A percentile compares a stretch with the other conserved stretches of the same genome.
Evolutionary conservation across 2,113 vertebrate genomes (phyloP).

Genomic region (Larimichthys polyactis): DNA sequence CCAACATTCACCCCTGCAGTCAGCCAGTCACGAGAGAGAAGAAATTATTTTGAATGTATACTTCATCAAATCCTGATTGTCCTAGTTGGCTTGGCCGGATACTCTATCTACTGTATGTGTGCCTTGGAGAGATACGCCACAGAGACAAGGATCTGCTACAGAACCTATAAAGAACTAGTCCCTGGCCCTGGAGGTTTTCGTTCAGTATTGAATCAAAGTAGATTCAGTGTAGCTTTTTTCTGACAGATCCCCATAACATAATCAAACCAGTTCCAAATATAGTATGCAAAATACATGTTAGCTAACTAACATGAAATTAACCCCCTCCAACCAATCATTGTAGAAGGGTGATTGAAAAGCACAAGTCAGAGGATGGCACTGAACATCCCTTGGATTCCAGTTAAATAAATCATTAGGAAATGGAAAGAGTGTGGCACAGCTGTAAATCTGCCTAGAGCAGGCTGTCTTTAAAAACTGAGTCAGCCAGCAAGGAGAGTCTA

Average conservation of each 20-base stretch:
- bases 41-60: constrained; percentile 29
- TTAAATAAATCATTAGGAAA: background rate
- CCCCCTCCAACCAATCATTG: background rate
- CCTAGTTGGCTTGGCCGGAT: constrained; percentile 8
- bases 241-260: background rate
- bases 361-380: background rate
- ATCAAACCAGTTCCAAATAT: background rate
- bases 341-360: background rate
- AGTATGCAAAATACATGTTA: background rate
- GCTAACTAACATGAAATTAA: no score
- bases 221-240: background rate
- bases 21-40: constrained; percentile 32
- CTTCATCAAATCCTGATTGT: constrained; percentile 43
- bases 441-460: background rate
- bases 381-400: background rate
- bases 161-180: background rate
- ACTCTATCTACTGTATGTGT: background rate
- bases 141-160: background rate
- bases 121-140: constrained; percentile 6
- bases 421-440: background rate
- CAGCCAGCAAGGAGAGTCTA: background rate
- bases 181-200: background rate
- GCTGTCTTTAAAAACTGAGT: background rate
- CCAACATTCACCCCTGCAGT: constrained; percentile 37
- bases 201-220: background rate